Conservation (phyloP, 2,113 vertebrate genomes). For the Zosterops lateralis region DNA sequence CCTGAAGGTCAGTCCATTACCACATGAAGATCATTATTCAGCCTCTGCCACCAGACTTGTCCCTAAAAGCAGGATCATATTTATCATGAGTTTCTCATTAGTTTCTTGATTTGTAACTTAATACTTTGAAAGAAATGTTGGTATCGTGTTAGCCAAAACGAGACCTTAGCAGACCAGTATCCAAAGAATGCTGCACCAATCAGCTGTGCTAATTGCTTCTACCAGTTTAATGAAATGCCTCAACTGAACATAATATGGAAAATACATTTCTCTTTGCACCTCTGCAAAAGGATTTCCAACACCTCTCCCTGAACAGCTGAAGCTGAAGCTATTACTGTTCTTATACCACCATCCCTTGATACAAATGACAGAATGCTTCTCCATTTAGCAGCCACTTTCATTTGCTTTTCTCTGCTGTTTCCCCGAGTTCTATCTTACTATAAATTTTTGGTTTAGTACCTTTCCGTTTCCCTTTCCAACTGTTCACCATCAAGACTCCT, state of each 20-base stretch:
- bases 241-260: neutral
- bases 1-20: neutral
- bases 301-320: neutral
- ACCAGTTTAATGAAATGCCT: neutral
- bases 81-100: neutral
- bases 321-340: neutral
- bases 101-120: neutral
- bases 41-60: neutral
- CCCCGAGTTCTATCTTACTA: neutral
- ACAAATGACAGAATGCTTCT: neutral
- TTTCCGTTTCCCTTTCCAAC: conserved; percentile 10
- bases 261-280: neutral
- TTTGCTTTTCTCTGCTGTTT: conserved; percentile 1
- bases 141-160: neutral
- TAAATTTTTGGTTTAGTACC: conserved; percentile 12
- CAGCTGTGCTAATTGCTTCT: neutral
- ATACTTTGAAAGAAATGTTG: neutral
- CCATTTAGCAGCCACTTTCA: neutral
- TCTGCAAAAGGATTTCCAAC: neutral
- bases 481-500: neutral
- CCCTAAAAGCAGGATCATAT: neutral
- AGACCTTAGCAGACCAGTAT: neutral
- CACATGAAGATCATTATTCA: neutral
- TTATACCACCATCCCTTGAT: neutral
- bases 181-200: neutral